Evolutionary conservation across 2,113 vertebrate genomes (phyloP).

Genomic region (Pseudorasbora parva): DNA sequence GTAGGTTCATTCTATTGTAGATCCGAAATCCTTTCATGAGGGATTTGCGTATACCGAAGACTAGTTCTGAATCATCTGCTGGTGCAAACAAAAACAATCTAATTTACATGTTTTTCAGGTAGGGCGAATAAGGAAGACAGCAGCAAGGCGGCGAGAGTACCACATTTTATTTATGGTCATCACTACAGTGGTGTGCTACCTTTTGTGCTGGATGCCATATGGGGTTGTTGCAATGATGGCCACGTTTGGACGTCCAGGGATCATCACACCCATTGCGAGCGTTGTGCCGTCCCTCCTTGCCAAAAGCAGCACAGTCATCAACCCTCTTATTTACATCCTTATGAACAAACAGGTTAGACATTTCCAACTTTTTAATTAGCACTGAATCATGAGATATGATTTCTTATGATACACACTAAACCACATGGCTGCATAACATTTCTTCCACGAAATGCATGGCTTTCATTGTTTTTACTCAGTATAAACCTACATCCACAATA

Average conservation of each 20-base stretch:
- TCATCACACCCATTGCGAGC: conserved; percentile 70
- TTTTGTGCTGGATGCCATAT: conserved; percentile 78
- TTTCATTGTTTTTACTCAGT: background rate
- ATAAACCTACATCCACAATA: background rate
- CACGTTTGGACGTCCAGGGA: conserved; percentile 73
- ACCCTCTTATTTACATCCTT: conserved; percentile 80
- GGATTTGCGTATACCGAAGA: background rate
- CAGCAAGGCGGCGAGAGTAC: conserved; percentile 74
- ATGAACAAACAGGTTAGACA: conserved; percentile 80
- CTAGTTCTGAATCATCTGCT: background rate
- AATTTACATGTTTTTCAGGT: conserved; percentile 61
- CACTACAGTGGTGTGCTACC: conserved; percentile 73
- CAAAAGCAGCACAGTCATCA: conserved; percentile 79
- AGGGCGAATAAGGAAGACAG: conserved; percentile 70
- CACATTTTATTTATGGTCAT: conserved; percentile 79
- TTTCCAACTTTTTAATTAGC: background rate
- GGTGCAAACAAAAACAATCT: background rate
- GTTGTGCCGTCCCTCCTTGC: conserved; percentile 76
- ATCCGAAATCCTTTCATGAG: background rate
- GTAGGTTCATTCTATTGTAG: background rate
- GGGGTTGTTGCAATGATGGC: conserved; percentile 76
- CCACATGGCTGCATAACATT: background rate
- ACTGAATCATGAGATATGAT: conserved; percentile 31
- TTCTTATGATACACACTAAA: conserved; percentile 49
- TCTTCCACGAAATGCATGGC: background rate